Base-by-base conservation (phyloP, 1,140 invertebrate genomes). In the Drosophila sulfurigaster region DNA sequence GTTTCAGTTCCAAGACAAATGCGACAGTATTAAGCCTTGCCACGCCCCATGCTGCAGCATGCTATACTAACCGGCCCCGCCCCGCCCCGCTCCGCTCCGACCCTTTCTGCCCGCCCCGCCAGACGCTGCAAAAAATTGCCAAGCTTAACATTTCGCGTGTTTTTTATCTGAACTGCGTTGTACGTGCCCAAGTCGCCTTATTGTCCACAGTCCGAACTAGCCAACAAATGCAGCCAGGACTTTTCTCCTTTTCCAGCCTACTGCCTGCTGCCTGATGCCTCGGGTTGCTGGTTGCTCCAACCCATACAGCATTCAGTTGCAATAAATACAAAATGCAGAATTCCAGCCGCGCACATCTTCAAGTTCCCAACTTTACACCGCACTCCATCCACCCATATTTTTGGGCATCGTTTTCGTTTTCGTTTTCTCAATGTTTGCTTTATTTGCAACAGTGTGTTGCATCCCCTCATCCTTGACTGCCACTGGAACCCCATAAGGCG, bases 321-420 rank as follows among this genome's bases (percentile, higher is more conserved):
- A 88, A 88, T 88, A 88, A 88, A 89, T 89, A 89, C 86, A 88
- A 89, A 85, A 88, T 88, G 85, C 85, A 88, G 64, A 73, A 81
- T 80, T 75, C 48, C 70, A 64, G 58, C 51, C 66, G 69, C 77
- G 75, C 78, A 75, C 80, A 83, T 87, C 83, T 88, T 88, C 85
- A 89, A 88, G 83, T 77, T 74, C 46, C 68, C 67, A 58, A 25
- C 60, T 25, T 16, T 25, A 30, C n/a, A 10, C 13, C 7, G 6
- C 59, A 5, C 54, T 38, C 63, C 49, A 60, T 25, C 8, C 48
- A 11, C 51, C 28, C 54, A 51, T 38, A 28, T 58, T 25, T 28
- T 32, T 46, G 45, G 15, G 38, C 48, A 45, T 63, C 77, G 74
- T 54, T 10, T 28, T 15, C 32, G 13, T 16, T 78, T 67, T 68